These are phyloP conservation scores for Oscheius sp. DNA, from an alignment of 1,140 invertebrate species.

Conservation along the genomic window DNA sequence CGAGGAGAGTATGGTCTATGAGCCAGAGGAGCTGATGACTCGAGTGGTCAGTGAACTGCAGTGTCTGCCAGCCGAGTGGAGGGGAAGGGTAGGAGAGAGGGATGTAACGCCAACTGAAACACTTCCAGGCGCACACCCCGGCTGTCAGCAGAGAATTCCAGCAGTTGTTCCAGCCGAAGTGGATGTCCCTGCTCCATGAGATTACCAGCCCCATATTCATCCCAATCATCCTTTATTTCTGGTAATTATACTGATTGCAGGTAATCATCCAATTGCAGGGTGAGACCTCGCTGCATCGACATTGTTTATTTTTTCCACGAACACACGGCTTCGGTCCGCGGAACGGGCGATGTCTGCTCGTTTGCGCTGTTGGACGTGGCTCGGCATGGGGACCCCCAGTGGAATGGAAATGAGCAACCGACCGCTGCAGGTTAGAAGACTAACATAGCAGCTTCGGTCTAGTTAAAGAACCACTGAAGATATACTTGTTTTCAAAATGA, in stretches of 20 bases:
- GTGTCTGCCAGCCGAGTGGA: conserved; percentile 88
- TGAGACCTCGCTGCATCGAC: conserved; percentile 77
- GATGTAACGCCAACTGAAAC: too few relatives aligned
- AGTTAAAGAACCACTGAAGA: too few relatives aligned
- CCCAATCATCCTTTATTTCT: conserved; percentile 21
- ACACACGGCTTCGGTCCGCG: conserved; percentile 89
- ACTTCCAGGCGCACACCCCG: conserved; percentile 72
- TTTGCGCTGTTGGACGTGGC: conserved; percentile 70
- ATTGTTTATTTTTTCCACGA: conserved; percentile 94
- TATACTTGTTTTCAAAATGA: too few relatives aligned
- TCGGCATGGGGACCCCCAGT: conserved; percentile 43
- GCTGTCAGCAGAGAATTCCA: conserved; percentile 67
- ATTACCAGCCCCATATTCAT: conserved; percentile 60
- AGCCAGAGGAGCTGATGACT: conserved; percentile 82
- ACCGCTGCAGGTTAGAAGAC: too few relatives aligned
- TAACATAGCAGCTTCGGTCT: too few relatives aligned
- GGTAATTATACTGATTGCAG: too few relatives aligned
- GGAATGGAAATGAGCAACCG: too few relatives aligned
- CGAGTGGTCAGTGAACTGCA: conserved; percentile 88
- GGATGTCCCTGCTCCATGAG: conserved; percentile 20
- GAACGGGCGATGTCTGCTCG: conserved; percentile 95
- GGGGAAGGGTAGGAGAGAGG: conserved; percentile 65
- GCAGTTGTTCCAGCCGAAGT: conserved; percentile 24
- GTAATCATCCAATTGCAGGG: too few relatives aligned
- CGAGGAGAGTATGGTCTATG: conserved; percentile 75